Percentiles rank a stretch among this genome's conserved stretches.
phyloP scores from a whole-genome alignment of 1,140 invertebrate species.

The Phortica variegata region DNA sequence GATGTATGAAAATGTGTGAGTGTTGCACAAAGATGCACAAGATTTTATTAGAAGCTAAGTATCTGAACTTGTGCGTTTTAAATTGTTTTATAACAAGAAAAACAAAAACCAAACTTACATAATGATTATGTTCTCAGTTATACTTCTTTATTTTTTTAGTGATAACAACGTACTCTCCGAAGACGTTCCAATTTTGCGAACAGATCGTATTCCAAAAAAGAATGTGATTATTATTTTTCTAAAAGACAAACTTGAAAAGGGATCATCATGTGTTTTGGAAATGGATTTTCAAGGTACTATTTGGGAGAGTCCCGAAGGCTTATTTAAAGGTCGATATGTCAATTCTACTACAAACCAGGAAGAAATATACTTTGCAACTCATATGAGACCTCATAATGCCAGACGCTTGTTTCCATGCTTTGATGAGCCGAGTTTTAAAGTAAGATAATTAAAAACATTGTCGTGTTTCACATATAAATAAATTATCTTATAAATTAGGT shows the following conservation, averaged over 20 bases:
- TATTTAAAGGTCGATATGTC: constrained; percentile 65
- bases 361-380: constrained; percentile 68
- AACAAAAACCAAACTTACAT: too few relatives aligned
- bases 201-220: constrained; percentile 59
- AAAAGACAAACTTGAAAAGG: constrained; percentile 58
- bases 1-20: too few relatives aligned
- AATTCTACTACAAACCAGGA: constrained; percentile 59
- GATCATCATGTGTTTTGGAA: constrained; percentile 60
- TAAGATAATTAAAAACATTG: background rate
- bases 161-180: background rate
- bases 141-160: background rate
- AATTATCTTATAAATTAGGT: constrained; percentile 47
- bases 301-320: constrained; percentile 61
- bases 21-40: too few relatives aligned
- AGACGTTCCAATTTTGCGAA: constrained; percentile 25
- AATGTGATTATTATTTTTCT: constrained; percentile 61
- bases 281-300: constrained; percentile 64
- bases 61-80: too few relatives aligned
- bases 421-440: constrained; percentile 84
- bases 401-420: constrained; percentile 88
- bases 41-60: too few relatives aligned
- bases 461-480: background rate
- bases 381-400: constrained; percentile 80
- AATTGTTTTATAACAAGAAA: too few relatives aligned
- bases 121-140: constrained; percentile 1